These are phyloP conservation scores for Asbolus verrucosus DNA, from an alignment of 1,140 invertebrate species.

Conservation along the genomic window DNA sequence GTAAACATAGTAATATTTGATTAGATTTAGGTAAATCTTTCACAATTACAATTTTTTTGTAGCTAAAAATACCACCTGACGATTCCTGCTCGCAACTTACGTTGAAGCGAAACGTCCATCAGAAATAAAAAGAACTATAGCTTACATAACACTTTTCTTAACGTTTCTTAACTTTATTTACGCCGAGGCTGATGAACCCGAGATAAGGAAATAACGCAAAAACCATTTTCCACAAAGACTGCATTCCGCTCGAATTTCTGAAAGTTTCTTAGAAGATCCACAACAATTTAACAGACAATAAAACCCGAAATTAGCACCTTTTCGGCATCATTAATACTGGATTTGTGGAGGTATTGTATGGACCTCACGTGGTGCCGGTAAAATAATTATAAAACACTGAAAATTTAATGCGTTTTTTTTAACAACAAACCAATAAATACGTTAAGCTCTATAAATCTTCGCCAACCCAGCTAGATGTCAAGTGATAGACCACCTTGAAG, in stretches of 20 bases:
- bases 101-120: no score
- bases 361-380: no score
- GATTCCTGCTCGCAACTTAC: no score
- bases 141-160: slow-evolving; percentile 16
- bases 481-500: slow-evolving; percentile 51
- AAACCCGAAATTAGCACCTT: no score
- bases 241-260: background rate
- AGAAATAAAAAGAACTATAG: no score
- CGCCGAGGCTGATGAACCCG: slow-evolving; percentile 17
- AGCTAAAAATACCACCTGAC: no score
- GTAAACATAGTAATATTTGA: no score
- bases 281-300: background rate
- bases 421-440: background rate
- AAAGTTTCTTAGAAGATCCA: background rate
- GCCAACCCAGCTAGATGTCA: slow-evolving; percentile 49
- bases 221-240: background rate
- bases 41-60: no score
- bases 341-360: no score
- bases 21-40: no score
- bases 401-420: slow-evolving; percentile 7
- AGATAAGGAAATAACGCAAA: slow-evolving; percentile 19
- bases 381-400: background rate
- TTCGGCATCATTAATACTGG: no score
- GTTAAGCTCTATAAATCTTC: slow-evolving; percentile 50
- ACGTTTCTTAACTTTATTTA: slow-evolving; percentile 11